Conservation (phyloP, 2,797 vertebrate genomes). For the Leptodactylus fallax region DNA sequence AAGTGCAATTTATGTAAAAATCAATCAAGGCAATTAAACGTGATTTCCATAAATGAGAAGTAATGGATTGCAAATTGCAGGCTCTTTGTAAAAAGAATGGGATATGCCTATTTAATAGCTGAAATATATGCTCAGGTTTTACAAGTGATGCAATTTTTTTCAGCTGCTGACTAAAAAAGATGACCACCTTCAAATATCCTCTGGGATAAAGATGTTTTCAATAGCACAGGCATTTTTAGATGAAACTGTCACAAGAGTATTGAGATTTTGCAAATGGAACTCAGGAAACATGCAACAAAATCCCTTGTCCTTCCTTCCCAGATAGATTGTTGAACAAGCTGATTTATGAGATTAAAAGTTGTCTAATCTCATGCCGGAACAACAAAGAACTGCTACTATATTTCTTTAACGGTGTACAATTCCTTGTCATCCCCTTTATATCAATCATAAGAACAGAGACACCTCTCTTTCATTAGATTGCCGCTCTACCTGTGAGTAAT, state of each 20-base stretch:
- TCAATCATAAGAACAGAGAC: constrained; percentile 58
- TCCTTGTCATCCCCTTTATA: constrained; percentile 47
- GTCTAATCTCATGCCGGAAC: constrained; percentile 58
- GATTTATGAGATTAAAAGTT: constrained; percentile 65
- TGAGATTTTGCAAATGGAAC: constrained; percentile 62
- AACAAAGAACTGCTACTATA: constrained; percentile 57
- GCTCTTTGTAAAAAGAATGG: not conserved
- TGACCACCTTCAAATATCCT: constrained; percentile 36
- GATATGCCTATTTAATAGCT: constrained; percentile 12
- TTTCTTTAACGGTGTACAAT: constrained; percentile 56
- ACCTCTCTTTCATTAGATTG: constrained; percentile 63
- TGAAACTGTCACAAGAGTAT: constrained; percentile 55
- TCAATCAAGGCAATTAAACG: constrained; percentile 32
- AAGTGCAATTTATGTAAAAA: constrained; percentile 23
- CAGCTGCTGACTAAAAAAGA: constrained; percentile 26
- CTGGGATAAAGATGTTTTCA: constrained; percentile 37
- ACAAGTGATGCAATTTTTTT: constrained; percentile 16
- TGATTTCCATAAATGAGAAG: constrained; percentile 22
- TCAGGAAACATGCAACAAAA: constrained; percentile 53
- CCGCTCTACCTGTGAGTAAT: constrained; percentile 57
- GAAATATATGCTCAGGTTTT: constrained; percentile 2
- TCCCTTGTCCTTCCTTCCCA: constrained; percentile 60
- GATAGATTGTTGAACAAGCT: constrained; percentile 58
- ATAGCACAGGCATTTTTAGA: constrained; percentile 34
- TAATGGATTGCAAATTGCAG: constrained; percentile 34